Evolutionary conservation across 2,113 vertebrate species (phyloP), one percentile per base, ranked within the genome.

Genomic region (Tamias sibiricus): DNA sequence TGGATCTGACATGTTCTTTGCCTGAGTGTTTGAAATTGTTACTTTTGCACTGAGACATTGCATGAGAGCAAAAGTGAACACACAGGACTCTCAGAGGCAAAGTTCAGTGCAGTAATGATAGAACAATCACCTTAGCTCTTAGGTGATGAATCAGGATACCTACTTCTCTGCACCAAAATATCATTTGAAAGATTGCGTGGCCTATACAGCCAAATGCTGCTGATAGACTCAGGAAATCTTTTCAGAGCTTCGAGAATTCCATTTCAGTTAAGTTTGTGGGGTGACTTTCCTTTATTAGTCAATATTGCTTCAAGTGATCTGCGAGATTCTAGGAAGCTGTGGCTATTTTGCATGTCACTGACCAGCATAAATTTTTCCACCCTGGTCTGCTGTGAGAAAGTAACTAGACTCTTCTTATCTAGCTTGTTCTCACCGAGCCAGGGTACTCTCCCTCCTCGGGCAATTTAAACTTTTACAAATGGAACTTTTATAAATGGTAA

Each of bases 401-500:
- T 44, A 88, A 40, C 69, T 13, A n/a, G 3, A 10, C 10, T 52
- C 87, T 92, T 86, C 49, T 79, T 59, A 64, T n/a, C 59, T 54
- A 20, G 12, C 19, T 49, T 37, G 16, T 42, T 94, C 28, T 95
- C 72, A 54, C 3, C 22, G 44, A 94, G 17, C 30, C 32, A 44
- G 40, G 32, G 35, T 10, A 57, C 35, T 87, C 26, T 71, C 40
- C 59, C 59, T 92, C 72, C 26, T 86, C 26, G 32, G 74, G 22
- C 37, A 68, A 62, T 66, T 44, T 69, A 64, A 90, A 90, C 84
- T 85, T 92, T 68, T 52, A 68, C 19, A 57, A 76, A 74, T 30
- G 32, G 24, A 94, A 89, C 69, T 91, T 90, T 44, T 76, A 49
- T 35, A 79, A 90, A 86, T 80, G 84, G 40, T 42, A 84, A 71